Evolutionary conservation across 2,888 invertebrate species (phyloP).

Genomic region (Cepaea hortensis): DNA sequence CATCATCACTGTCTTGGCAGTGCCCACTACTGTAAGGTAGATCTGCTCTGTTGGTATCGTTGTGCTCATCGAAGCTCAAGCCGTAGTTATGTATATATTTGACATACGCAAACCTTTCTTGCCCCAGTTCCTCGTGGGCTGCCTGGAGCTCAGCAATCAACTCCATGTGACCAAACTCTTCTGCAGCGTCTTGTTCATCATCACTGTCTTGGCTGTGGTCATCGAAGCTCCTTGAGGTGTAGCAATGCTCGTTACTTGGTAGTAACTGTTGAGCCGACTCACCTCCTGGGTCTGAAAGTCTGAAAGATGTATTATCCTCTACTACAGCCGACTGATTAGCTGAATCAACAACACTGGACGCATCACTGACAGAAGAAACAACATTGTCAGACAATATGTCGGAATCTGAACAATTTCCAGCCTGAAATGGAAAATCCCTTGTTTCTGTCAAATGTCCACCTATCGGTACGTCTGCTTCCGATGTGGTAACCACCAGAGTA

Average conservation of each 20-base stretch:
- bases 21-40: not conserved
- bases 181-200: not conserved
- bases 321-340: not conserved
- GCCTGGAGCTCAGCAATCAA: conserved; percentile 15
- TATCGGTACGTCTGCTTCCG: no score
- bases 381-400: not conserved
- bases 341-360: not conserved
- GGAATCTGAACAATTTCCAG: not conserved
- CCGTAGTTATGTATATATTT: not conserved
- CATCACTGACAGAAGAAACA: not conserved
- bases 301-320: not conserved
- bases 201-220: not conserved
- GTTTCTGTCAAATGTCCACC: no score
- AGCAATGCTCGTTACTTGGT: not conserved
- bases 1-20: not conserved
- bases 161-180: conserved; percentile 47
- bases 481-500: no score
- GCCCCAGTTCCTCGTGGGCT: conserved; percentile 8
- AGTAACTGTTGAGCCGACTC: not conserved
- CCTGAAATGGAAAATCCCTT: not conserved
- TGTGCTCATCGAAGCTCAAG: not conserved
- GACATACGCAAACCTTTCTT: conserved; percentile 13
- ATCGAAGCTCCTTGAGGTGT: not conserved
- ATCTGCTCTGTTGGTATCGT: not conserved
- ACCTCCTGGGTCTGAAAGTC: not conserved